A percentile compares a stretch with the other conserved stretches of the same genome.
These are phyloP conservation scores for Cantharis nigra DNA, from an alignment of 2,888 invertebrate genomes.

Conservation along the genomic window DNA sequence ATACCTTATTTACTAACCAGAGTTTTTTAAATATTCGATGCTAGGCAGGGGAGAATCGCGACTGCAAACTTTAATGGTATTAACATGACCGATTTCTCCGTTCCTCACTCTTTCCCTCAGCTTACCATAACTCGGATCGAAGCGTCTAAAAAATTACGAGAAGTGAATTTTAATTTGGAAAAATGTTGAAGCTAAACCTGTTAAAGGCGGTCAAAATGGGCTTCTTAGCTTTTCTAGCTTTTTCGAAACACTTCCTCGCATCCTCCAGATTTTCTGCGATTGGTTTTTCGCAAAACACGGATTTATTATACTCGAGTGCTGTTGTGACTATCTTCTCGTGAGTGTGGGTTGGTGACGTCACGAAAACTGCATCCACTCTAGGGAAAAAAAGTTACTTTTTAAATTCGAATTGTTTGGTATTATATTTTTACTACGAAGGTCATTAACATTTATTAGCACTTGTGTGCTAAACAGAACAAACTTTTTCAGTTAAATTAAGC, in stretches of 20 bases:
- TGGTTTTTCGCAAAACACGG: constrained; percentile 74
- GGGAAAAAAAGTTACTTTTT: constrained; percentile 15
- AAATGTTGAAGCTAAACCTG: constrained; percentile 38
- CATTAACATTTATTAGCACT: background rate
- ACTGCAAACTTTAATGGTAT: constrained; percentile 65
- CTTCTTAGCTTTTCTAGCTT: constrained; percentile 60
- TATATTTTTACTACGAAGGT: background rate
- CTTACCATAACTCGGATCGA: constrained; percentile 64
- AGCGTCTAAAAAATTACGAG: constrained; percentile 57
- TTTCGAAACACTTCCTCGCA: constrained; percentile 62
- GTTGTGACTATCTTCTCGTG: constrained; percentile 62
- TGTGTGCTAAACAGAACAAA: background rate
- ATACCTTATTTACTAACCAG: constrained; percentile 55
- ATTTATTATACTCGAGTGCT: constrained; percentile 62
- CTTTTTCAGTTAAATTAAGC: background rate
- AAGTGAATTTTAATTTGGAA: constrained; percentile 16
- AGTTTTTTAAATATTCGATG: constrained; percentile 63
- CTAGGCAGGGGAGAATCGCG: constrained; percentile 69
- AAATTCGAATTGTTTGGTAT: background rate
- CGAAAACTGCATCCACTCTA: constrained; percentile 60
- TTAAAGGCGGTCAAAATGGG: constrained; percentile 69
- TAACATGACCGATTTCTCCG: constrained; percentile 67
- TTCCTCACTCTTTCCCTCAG: constrained; percentile 58
- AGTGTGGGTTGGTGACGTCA: constrained; percentile 64
- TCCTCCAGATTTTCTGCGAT: constrained; percentile 62